Evolutionary conservation across 2,797 vertebrate genomes (phyloP).

Genomic region (Micrastur ruficollis): DNA sequence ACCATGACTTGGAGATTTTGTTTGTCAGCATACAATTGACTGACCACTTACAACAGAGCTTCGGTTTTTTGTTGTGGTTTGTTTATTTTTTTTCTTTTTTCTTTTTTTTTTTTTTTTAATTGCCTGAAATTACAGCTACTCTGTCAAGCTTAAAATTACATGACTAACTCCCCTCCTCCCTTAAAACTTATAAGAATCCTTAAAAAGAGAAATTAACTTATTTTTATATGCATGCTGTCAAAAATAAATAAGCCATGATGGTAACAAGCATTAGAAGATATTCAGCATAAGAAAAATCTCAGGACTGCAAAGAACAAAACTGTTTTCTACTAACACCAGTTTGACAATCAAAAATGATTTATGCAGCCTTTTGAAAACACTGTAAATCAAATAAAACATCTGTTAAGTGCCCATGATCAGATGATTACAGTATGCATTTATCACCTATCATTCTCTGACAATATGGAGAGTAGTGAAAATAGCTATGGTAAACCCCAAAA

Average conservation of each 20-base stretch:
- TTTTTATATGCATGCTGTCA: neutral
- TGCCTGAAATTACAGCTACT: slow-evolving; percentile 54
- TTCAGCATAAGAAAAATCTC: neutral
- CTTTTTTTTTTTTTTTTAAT: neutral
- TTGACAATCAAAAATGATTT: neutral
- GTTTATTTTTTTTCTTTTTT: neutral
- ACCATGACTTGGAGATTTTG: neutral
- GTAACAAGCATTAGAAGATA: neutral
- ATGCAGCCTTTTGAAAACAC: neutral
- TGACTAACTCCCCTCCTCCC: neutral
- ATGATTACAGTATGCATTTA: neutral
- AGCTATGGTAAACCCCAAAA: neutral
- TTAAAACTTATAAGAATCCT: neutral
- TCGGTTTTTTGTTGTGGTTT: neutral
- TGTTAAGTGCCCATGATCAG: neutral
- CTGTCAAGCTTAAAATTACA: slow-evolving; percentile 55
- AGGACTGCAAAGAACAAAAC: neutral
- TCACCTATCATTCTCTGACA: neutral
- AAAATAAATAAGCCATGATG: neutral
- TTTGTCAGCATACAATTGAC: neutral
- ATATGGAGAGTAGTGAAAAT: neutral
- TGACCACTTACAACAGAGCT: neutral
- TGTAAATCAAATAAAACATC: neutral
- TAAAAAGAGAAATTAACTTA: neutral
- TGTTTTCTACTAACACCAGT: neutral